Evolutionary conservation across 2,888 invertebrate genomes (phyloP), one percentile per base, ranked within the genome.

Genomic region (Anoncus sp.): DNA sequence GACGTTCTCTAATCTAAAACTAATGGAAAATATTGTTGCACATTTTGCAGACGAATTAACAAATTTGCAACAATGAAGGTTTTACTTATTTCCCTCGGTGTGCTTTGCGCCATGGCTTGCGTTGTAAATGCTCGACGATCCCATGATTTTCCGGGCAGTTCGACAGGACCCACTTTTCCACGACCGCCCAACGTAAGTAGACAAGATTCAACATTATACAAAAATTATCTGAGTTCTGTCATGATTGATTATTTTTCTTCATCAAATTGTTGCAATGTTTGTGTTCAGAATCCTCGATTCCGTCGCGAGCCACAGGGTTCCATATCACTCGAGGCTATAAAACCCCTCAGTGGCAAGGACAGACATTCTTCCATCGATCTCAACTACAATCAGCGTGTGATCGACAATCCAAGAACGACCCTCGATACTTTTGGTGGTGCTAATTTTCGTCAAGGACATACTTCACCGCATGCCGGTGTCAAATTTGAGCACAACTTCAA

Each of bases 371-470:
- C 66, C n/a, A 2, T 81, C n/a, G 67, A 78, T 24, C 31, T 55
- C 16, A 75, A 55, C 18, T 55, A 55, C 55, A 55, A 35, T 55
- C 35, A 69, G 1, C 45, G 51, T 43, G 43, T 77, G n/a, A 60
- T 80, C 35, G 31, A 75, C 51, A 40, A 59, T 12, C 79, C 77
- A 1, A 76, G 63, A 22, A 18, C 51, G 7, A 81, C 6, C 2
- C 70, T 77, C 1, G 63, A 69, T 14, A 75, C 79, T 1, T 84
- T 71, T 5, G 85, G 85, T 5, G 84, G 84, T 14, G 55, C 79
- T 7, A 81, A 77, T 45, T n/a, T 80, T 7, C 72, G 63, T 0
- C 80, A 82, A 22, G 65, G 71, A n/a, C 60, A 65, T 3, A 55
- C 76, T 0, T 67, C 72, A 2, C 84, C 83, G 0, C 83, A 83